Percentiles rank a stretch among this genome's conserved stretches.
Evolutionary conservation across 1,140 invertebrate genomes (phyloP).

Genomic region (Drosophila sucinea): DNA sequence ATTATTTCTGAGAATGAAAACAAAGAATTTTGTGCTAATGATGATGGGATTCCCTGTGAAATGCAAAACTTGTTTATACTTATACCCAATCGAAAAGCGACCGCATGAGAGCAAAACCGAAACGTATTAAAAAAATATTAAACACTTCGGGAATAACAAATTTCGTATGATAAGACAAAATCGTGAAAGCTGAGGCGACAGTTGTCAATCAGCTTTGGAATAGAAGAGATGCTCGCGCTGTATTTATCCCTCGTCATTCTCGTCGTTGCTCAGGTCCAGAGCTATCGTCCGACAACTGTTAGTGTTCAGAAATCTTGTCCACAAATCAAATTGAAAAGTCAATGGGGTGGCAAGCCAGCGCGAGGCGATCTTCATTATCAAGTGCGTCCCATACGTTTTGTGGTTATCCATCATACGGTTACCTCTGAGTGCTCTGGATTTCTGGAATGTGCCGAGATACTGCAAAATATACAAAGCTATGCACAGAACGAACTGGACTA

Average conservation of each 20-base stretch:
- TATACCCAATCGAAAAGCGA: background rate
- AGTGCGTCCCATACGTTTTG: slow-evolving; percentile 85
- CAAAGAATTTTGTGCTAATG: background rate
- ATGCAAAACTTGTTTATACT: background rate
- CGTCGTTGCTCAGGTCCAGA: background rate
- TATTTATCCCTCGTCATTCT: background rate
- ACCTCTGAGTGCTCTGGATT: slow-evolving; percentile 85
- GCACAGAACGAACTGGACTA: slow-evolving; percentile 68
- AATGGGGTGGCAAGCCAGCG: slow-evolving; percentile 82
- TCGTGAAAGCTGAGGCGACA: background rate
- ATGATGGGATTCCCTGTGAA: background rate
- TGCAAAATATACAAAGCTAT: slow-evolving; percentile 72
- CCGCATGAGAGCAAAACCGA: background rate
- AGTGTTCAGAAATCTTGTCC: slow-evolving; percentile 45
- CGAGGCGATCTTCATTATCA: slow-evolving; percentile 84
- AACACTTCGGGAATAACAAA: background rate
- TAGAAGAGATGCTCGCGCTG: background rate
- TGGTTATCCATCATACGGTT: slow-evolving; percentile 89
- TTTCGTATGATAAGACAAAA: background rate
- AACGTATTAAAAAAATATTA: background rate
- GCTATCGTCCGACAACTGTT: background rate
- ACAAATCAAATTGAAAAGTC: slow-evolving; percentile 69
- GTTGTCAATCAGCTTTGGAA: background rate
- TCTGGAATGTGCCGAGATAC: slow-evolving; percentile 80
- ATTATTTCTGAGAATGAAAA: background rate